phyloP scores from a whole-genome alignment of 1,140 invertebrate species.

The Matsumurasca onukii region DNA sequence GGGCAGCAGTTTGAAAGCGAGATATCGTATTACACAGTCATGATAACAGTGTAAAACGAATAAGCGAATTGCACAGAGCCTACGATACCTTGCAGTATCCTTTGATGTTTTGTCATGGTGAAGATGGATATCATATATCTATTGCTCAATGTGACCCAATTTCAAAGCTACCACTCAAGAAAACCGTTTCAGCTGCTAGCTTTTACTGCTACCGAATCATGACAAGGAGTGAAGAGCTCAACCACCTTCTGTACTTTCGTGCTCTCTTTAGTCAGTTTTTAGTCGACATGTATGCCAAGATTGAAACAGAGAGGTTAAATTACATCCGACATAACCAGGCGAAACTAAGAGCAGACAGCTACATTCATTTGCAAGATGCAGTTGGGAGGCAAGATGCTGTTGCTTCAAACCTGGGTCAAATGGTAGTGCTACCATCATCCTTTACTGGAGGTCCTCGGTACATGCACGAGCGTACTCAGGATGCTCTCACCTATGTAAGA shows the following conservation, averaged over 20 bases:
- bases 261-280: conserved; percentile 48
- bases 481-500: conserved; percentile 54
- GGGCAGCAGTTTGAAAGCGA: conserved; percentile 39
- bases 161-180: conserved; percentile 19
- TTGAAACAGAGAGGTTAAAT: conserved; percentile 49
- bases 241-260: conserved; percentile 42
- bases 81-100: conserved; percentile 48
- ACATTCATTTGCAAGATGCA: conserved; percentile 40
- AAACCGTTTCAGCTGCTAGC: conserved; percentile 39
- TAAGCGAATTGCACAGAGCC: conserved; percentile 49
- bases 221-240: conserved; percentile 39
- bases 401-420: conserved; percentile 29
- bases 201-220: conserved; percentile 44
- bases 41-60: conserved; percentile 41
- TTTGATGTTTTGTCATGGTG: conserved; percentile 51
- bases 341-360: conserved; percentile 52
- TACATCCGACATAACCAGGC: conserved; percentile 50
- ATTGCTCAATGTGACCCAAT: neutral
- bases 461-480: conserved; percentile 53
- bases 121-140: conserved; percentile 41
- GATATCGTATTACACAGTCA: conserved; percentile 41
- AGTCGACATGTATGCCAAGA: conserved; percentile 53
- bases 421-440: conserved; percentile 46
- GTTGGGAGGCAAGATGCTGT: neutral
- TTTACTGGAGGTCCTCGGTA: conserved; percentile 48